These are phyloP conservation scores for Anseranas semipalmata DNA, from an alignment of 2,113 vertebrate species.

Conservation along the genomic window DNA sequence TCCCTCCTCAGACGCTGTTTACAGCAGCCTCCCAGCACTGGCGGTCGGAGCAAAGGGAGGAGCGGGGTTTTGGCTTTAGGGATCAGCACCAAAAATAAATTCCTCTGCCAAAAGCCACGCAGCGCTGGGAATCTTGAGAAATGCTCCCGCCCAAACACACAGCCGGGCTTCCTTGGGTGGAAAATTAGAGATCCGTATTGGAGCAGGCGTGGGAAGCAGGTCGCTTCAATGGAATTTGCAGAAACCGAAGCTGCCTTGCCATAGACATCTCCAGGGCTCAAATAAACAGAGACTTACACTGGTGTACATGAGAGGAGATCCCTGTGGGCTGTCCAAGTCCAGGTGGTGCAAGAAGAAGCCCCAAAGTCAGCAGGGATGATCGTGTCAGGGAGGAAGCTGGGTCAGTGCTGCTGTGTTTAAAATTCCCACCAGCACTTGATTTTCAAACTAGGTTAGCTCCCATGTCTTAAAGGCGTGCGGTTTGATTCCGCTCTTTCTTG, in stretches of 20 bases:
- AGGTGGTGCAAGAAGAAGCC: neutral
- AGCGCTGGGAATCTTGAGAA: conserved; percentile 30
- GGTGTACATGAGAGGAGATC: neutral
- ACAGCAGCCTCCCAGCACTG: neutral
- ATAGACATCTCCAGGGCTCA: neutral
- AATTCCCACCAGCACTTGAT: neutral
- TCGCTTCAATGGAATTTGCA: neutral
- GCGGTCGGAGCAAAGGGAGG: conserved; percentile 41
- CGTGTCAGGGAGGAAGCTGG: neutral
- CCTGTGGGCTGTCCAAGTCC: neutral
- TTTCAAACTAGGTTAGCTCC: neutral
- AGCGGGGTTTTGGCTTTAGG: conserved; percentile 50
- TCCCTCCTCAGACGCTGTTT: conserved; percentile 6
- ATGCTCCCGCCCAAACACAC: conserved; percentile 23
- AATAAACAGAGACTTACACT: neutral
- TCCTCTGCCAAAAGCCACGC: conserved; percentile 14
- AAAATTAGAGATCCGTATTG: conserved; percentile 48
- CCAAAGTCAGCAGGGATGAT: neutral
- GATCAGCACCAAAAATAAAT: conserved; percentile 58
- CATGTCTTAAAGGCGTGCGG: too few species aligned
- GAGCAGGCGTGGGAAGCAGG: conserved; percentile 3
- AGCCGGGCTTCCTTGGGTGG: neutral
- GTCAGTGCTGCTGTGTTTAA: neutral
- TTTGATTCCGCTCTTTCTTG: neutral
- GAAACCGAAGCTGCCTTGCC: neutral